phyloP scores from a whole-genome alignment of 2,113 vertebrate species.

The Pollachius pollachius region DNA sequence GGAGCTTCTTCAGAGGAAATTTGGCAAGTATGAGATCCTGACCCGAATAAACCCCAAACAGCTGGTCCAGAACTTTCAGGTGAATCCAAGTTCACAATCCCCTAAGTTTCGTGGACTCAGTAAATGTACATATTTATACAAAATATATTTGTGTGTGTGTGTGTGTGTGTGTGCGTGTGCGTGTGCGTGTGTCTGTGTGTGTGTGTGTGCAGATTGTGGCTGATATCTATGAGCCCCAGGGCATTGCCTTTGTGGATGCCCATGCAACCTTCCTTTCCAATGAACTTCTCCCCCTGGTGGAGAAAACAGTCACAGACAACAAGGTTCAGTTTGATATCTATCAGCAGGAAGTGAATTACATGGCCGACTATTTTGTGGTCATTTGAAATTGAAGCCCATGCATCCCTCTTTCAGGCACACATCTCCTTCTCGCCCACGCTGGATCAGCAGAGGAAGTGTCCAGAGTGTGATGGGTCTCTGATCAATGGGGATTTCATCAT shows the following conservation, averaged over 20 bases:
- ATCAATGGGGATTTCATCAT: slow-evolving; percentile 87
- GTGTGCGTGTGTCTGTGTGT: neutral
- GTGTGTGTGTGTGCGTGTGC: neutral
- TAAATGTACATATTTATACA: neutral
- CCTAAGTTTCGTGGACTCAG: too few species aligned
- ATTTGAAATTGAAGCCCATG: neutral
- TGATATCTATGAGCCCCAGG: too few species aligned
- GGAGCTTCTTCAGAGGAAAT: slow-evolving; percentile 84
- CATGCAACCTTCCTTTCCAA: too few species aligned
- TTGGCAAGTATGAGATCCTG: slow-evolving; percentile 84
- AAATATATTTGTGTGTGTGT: neutral
- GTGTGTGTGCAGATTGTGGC: too few species aligned
- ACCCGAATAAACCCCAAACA: slow-evolving; percentile 87
- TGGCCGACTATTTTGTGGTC: neutral
- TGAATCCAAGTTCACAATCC: slow-evolving; percentile 5
- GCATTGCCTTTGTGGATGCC: too few species aligned
- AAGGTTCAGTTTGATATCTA: slow-evolving; percentile 67
- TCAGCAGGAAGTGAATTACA: neutral
- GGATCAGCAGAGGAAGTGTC: slow-evolving; percentile 84
- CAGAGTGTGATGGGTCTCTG: slow-evolving; percentile 75
- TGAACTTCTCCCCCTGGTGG: too few species aligned
- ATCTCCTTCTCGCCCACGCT: slow-evolving; percentile 72
- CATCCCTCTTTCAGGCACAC: slow-evolving; percentile 55
- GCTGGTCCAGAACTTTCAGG: slow-evolving; percentile 75
- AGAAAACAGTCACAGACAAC: slow-evolving; percentile 83